Percentiles rank a stretch among this genome's conserved stretches.
These are phyloP conservation scores for Varecia variegata DNA, from an alignment of 2,797 vertebrate genomes.

Conservation along the genomic window DNA sequence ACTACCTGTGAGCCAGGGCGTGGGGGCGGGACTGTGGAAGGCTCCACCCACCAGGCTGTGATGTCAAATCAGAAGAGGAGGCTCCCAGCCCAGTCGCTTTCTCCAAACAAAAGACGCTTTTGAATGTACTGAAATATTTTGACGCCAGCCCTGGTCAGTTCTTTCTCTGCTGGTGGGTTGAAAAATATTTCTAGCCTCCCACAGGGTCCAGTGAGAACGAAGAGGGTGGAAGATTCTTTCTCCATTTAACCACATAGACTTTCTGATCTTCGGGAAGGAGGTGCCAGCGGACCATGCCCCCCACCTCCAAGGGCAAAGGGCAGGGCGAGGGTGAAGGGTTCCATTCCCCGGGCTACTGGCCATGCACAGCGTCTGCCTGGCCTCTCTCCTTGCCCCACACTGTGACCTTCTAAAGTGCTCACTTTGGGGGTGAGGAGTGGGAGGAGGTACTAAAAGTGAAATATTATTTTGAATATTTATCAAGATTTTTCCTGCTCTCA, in stretches of 20 bases:
- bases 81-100: background rate
- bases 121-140: constrained; percentile 65
- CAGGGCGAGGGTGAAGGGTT: background rate
- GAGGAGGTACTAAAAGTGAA: background rate
- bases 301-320: rapidly evolving
- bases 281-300: background rate
- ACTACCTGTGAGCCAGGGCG: background rate
- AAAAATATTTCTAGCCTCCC: constrained; percentile 61
- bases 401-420: background rate
- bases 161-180: constrained; percentile 67
- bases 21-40: background rate
- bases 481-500: background rate
- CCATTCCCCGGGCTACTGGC: background rate
- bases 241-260: background rate
- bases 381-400: background rate
- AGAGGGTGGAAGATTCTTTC: background rate
- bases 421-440: background rate
- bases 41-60: constrained; percentile 9
- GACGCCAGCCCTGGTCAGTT: constrained; percentile 49
- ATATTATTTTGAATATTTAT: background rate
- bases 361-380: background rate
- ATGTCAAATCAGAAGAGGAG: constrained; percentile 71
- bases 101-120: constrained; percentile 72
- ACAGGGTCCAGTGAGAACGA: constrained; percentile 17
- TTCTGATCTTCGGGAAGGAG: background rate